These are phyloP conservation scores for Hepsetus odoe DNA, from an alignment of 2,113 vertebrate genomes.

Conservation along the genomic window DNA sequence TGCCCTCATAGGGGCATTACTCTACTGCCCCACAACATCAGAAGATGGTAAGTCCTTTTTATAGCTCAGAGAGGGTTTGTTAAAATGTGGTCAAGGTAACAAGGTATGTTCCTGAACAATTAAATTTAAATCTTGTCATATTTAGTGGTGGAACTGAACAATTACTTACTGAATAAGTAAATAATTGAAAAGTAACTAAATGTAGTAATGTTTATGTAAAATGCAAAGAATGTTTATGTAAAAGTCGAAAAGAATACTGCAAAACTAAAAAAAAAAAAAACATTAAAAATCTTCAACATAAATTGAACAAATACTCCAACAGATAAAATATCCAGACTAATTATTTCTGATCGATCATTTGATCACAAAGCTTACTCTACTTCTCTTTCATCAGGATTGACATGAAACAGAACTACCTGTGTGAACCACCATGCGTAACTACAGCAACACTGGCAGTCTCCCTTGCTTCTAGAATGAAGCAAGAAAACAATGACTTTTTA, in stretches of 20 bases:
- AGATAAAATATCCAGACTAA: background rate
- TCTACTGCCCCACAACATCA: conserved; percentile 32
- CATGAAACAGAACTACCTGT: conserved; percentile 63
- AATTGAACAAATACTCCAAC: background rate
- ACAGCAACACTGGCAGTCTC: conserved; percentile 68
- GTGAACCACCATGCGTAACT: conserved; percentile 67
- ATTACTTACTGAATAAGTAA: too few species aligned
- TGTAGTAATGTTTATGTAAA: too few species aligned
- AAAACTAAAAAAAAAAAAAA: too few species aligned
- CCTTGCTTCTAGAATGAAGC: conserved; percentile 59
- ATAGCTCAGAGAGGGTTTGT: background rate
- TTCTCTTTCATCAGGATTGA: conserved; percentile 59
- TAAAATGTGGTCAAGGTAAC: background rate
- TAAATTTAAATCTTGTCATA: too few species aligned
- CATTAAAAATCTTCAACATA: too few species aligned
- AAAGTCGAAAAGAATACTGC: too few species aligned
- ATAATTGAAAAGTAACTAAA: too few species aligned
- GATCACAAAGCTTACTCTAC: background rate
- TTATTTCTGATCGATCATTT: background rate
- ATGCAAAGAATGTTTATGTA: too few species aligned
- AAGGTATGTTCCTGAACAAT: too few species aligned
- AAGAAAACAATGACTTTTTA: conserved; percentile 37
- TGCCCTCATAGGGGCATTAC: conserved; percentile 60
- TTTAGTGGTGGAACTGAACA: too few species aligned
- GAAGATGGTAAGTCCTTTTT: conserved; percentile 30